Percentiles rank a stretch among this genome's conserved stretches.
These are phyloP conservation scores for Chrysomela aeneicollis DNA, from an alignment of 2,888 invertebrate genomes.

Conservation along the genomic window DNA sequence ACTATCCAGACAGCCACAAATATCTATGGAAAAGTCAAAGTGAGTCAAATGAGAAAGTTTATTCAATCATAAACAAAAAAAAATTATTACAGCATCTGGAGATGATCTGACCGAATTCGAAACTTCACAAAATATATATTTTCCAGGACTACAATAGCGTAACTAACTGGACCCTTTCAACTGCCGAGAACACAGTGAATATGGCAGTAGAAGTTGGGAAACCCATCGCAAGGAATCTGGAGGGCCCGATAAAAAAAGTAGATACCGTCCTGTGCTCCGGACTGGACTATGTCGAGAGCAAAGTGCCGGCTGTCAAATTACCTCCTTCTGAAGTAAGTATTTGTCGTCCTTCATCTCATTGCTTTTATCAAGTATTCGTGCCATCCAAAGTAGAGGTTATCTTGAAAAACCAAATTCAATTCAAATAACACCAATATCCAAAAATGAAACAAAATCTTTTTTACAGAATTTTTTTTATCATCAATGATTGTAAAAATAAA, in stretches of 20 bases:
- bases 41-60: too few species aligned
- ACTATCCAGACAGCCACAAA: conserved; percentile 66
- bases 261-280: conserved; percentile 67
- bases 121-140: too few species aligned
- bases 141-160: conserved; percentile 63
- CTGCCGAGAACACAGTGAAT: conserved; percentile 65
- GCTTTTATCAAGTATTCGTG: conserved; percentile 7
- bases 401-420: too few species aligned
- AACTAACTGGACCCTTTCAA: conserved; percentile 65
- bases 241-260: conserved; percentile 64
- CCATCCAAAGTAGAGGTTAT: too few species aligned
- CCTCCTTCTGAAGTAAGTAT: conserved; percentile 64
- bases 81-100: too few species aligned
- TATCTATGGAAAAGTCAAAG: conserved; percentile 68
- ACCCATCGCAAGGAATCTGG: conserved; percentile 63
- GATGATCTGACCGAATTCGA: too few species aligned
- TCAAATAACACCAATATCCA: too few species aligned
- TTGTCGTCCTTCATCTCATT: conserved; percentile 15
- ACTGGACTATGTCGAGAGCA: conserved; percentile 65
- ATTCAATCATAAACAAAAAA: too few species aligned
- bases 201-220: conserved; percentile 64
- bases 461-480: too few species aligned
- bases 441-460: too few species aligned
- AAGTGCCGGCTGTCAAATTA: conserved; percentile 66
- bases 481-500: too few species aligned